Conservation (phyloP, 2,888 invertebrate genomes). For the Calameuta idolon region DNA sequence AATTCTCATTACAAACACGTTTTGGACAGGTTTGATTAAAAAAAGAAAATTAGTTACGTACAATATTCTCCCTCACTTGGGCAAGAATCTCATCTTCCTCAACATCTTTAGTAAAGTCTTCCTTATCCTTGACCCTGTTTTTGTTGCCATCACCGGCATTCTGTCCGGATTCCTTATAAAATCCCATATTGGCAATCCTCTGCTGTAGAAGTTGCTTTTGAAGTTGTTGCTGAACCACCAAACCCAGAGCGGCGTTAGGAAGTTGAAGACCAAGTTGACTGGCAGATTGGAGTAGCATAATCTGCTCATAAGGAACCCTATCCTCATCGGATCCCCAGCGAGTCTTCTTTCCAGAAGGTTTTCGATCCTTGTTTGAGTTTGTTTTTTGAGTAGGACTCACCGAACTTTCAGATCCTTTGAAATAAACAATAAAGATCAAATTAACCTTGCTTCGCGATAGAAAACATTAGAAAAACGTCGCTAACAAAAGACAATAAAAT, state of each 20-base stretch:
- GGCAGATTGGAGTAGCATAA: constrained; percentile 62
- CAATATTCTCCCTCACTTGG: constrained; percentile 36
- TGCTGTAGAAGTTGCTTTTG: constrained; percentile 43
- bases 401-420: background rate
- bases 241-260: constrained; percentile 56
- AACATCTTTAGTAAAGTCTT: constrained; percentile 50
- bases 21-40: background rate
- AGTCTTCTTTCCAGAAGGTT: constrained; percentile 61
- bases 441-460: background rate
- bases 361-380: constrained; percentile 49
- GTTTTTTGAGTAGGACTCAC: background rate
- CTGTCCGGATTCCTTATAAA: constrained; percentile 33
- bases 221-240: constrained; percentile 55
- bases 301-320: constrained; percentile 62
- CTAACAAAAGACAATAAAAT: background rate
- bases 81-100: constrained; percentile 48
- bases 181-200: constrained; percentile 45
- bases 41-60: constrained; percentile 1
- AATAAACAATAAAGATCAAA: background rate
- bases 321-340: constrained; percentile 65
- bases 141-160: constrained; percentile 24
- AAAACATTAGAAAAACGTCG: background rate
- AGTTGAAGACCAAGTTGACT: constrained; percentile 58
- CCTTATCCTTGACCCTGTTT: constrained; percentile 38
- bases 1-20: constrained; percentile 5